Percentiles rank a stretch among this genome's conserved stretches.
Conservation (phyloP, 2,888 invertebrate genomes). For the Leucophora obtusa region DNA sequence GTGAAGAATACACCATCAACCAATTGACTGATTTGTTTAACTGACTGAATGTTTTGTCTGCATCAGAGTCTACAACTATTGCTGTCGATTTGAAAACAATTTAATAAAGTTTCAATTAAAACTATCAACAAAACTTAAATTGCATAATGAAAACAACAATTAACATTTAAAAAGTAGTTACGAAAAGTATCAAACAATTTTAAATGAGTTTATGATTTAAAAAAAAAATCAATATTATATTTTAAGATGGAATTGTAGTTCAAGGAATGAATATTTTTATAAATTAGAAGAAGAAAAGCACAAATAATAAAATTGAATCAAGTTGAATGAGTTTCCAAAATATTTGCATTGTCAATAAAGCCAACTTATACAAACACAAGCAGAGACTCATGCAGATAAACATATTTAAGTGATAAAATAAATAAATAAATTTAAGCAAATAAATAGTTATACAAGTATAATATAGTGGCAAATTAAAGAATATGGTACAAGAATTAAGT, state of each 20-base stretch:
- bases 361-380: not conserved
- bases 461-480: too few species aligned
- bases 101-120: not conserved
- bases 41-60: not conserved
- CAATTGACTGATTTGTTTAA: too few species aligned
- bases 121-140: not conserved
- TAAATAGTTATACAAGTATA: too few species aligned
- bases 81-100: not conserved
- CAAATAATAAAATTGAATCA: not conserved
- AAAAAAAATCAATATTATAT: not conserved
- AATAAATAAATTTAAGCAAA: not conserved
- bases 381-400: not conserved
- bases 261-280: not conserved
- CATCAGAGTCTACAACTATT: not conserved
- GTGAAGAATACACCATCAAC: too few species aligned
- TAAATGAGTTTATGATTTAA: not conserved
- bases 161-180: not conserved
- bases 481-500: too few species aligned
- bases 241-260: not conserved
- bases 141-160: slow-evolving; percentile 7
- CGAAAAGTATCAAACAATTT: not conserved
- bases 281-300: too few species aligned
- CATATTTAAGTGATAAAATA: too few species aligned
- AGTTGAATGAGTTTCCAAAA: not conserved
- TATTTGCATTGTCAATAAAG: not conserved